Percentiles rank a stretch among this genome's conserved stretches.
Evolutionary conservation across 2,113 vertebrate genomes (phyloP).

Genomic region (Pampusana beccarii): DNA sequence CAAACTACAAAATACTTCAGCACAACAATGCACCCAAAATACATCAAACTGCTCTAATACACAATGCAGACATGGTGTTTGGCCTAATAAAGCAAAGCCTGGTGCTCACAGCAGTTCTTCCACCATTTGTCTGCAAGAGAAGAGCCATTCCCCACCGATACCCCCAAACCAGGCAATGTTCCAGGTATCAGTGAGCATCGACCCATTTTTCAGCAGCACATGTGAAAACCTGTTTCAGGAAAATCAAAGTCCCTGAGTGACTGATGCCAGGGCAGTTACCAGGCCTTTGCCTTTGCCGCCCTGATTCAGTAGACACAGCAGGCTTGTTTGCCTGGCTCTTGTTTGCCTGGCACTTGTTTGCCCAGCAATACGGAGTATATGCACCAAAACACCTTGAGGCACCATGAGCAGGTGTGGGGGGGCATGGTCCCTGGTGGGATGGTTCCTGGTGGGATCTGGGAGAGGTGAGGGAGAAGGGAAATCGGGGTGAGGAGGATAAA

Average conservation of each 20-base stretch:
- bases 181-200: background rate
- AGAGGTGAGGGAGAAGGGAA: background rate
- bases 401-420: background rate
- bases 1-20: background rate
- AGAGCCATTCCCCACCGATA: background rate
- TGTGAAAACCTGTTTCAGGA: background rate
- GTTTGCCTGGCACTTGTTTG: background rate
- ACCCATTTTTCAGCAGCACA: background rate
- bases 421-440: background rate
- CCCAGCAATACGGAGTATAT: fast-evolving
- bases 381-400: background rate
- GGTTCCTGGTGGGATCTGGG: background rate
- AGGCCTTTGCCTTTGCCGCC: background rate
- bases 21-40: background rate
- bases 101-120: background rate
- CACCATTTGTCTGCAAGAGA: too few species aligned
- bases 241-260: fast-evolving
- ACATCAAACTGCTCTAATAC: background rate
- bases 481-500: background rate
- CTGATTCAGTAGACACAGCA: background rate
- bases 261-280: background rate
- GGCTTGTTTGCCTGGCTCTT: background rate
- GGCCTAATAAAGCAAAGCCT: background rate
- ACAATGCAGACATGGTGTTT: background rate
- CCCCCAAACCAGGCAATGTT: background rate